phyloP scores from a whole-genome alignment of 2,888 invertebrate genomes.

The Pecten maximus region DNA sequence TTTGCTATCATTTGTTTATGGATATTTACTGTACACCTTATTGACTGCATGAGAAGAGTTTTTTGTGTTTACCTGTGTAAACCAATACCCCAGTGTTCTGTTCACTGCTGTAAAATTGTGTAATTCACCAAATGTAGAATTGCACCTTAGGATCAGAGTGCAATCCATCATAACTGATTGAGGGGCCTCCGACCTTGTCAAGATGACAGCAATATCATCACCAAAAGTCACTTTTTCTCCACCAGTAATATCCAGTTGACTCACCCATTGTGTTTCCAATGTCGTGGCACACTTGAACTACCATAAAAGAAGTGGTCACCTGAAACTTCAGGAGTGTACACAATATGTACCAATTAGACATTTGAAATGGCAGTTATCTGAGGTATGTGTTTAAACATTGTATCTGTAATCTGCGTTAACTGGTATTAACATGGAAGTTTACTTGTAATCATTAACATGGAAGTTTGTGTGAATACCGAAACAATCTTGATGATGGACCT shows the following conservation, averaged over 20 bases:
- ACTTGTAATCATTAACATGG: not conserved
- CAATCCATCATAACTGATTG: slow-evolving; percentile 1
- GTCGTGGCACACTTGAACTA: not conserved
- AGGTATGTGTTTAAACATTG: not conserved
- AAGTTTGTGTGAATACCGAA: not conserved
- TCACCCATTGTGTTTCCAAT: not conserved
- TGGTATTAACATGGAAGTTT: not conserved
- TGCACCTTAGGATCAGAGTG: not conserved
- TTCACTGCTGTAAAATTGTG: slow-evolving; percentile 16
- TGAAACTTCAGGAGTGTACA: not conserved
- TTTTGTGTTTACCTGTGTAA: not conserved
- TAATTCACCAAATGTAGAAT: slow-evolving; percentile 1
- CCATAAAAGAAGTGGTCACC: not conserved
- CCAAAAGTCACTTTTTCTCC: not conserved
- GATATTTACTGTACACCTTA: not conserved
- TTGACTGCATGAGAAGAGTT: not conserved
- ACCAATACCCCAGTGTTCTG: slow-evolving; percentile 25
- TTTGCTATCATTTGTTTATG: not conserved
- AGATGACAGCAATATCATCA: not conserved
- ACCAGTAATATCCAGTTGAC: not conserved
- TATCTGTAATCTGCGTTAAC: not conserved
- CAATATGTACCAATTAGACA: not conserved
- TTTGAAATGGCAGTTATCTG: not conserved
- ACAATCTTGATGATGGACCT: not conserved
- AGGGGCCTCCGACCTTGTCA: not conserved